These are phyloP conservation scores for Ptychochromis oligacanthus DNA, from an alignment of 2,113 vertebrate species.

Conservation along the genomic window DNA sequence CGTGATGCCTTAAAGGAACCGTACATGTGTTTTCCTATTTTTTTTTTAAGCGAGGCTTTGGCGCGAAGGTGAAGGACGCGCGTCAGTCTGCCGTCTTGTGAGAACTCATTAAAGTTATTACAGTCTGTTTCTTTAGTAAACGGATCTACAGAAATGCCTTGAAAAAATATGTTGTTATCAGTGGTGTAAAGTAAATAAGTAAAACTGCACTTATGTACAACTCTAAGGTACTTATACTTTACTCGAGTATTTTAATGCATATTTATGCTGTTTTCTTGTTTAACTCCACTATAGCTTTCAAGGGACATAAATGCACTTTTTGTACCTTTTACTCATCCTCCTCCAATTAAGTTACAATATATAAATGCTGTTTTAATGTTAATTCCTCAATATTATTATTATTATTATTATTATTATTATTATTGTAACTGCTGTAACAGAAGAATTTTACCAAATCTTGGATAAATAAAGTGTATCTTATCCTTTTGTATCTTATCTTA, in stretches of 20 bases:
- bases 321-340: too few relatives aligned
- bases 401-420: too few relatives aligned
- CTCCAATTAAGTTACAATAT: too few relatives aligned
- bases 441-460: too few relatives aligned
- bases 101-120: rapidly evolving
- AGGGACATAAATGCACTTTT: too few relatives aligned
- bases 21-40: too few relatives aligned
- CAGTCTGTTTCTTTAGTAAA: neutral
- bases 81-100: neutral
- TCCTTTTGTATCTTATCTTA: too few relatives aligned
- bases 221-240: neutral
- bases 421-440: too few relatives aligned
- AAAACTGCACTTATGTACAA: neutral
- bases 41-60: too few relatives aligned
- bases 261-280: neutral
- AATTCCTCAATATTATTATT: too few relatives aligned
- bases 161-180: neutral
- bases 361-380: too few relatives aligned
- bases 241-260: neutral
- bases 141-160: neutral
- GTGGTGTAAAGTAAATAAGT: neutral
- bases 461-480: too few relatives aligned
- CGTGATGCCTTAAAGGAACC: neutral
- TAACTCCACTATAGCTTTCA: neutral
- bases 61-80: neutral